phyloP scores from a whole-genome alignment of 2,888 invertebrate genomes.

The Agrochola lota region DNA sequence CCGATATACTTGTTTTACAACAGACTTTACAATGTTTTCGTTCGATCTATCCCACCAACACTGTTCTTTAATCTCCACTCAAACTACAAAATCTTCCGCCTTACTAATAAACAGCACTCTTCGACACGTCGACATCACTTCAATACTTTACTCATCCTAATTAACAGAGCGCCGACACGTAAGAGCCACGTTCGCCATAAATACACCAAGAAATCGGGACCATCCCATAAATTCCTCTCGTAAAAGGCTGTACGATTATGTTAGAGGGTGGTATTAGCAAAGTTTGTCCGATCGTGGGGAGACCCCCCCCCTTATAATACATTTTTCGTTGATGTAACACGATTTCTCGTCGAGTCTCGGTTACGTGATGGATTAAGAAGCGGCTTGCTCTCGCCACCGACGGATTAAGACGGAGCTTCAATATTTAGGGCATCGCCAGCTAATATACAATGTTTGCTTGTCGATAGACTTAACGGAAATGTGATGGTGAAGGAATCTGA shows the following conservation, averaged over 20 bases:
- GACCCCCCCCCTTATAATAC: slow-evolving; percentile 85
- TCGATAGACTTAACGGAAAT: slow-evolving; percentile 86
- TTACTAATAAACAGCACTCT: slow-evolving; percentile 55
- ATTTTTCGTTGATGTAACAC: slow-evolving; percentile 91
- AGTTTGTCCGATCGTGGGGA: slow-evolving; percentile 89
- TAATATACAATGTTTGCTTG: slow-evolving; percentile 88
- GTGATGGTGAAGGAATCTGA: slow-evolving; percentile 71
- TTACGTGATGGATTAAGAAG: slow-evolving; percentile 91
- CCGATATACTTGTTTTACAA: slow-evolving; percentile 42
- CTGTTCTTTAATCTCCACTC: slow-evolving; percentile 21
- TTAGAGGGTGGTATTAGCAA: slow-evolving; percentile 91
- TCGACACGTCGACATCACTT: slow-evolving; percentile 57
- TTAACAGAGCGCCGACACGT: slow-evolving; percentile 87
- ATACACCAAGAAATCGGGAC: slow-evolving; percentile 90
- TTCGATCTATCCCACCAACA: background rate
- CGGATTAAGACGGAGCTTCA: slow-evolving; percentile 87
- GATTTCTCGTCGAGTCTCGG: slow-evolving; percentile 90
- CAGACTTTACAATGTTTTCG: background rate
- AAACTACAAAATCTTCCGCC: slow-evolving; percentile 39
- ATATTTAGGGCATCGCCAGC: slow-evolving; percentile 88
- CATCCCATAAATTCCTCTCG: slow-evolving; percentile 91
- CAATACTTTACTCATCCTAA: slow-evolving; percentile 84
- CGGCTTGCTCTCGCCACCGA: slow-evolving; percentile 86
- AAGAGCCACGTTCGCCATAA: slow-evolving; percentile 88
- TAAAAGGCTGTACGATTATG: slow-evolving; percentile 91